Evolutionary conservation across 2,113 vertebrate genomes (phyloP).

Genomic region (Todiramphus chloris): DNA sequence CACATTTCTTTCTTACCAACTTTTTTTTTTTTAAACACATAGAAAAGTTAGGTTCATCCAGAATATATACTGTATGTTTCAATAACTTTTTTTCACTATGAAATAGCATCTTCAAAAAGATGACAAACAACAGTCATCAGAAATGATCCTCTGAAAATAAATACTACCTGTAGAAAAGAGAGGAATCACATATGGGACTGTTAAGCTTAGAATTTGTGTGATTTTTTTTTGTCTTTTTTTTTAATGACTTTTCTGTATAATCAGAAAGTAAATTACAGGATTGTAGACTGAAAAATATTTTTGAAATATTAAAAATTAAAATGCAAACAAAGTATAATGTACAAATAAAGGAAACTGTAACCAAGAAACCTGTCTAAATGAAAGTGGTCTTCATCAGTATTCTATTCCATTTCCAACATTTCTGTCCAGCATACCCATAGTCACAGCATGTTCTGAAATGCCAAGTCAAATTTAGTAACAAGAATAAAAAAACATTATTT

Average conservation of each 20-base stretch:
- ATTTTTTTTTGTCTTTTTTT: background rate
- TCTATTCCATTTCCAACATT: background rate
- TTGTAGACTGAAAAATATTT: background rate
- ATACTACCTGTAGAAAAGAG: background rate
- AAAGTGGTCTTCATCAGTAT: background rate
- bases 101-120: constrained; percentile 32
- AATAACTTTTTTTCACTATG: constrained; percentile 42
- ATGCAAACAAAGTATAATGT: background rate
- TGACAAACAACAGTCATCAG: constrained; percentile 1
- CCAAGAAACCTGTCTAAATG: background rate
- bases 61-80: constrained; percentile 16
- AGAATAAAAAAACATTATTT: background rate
- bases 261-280: background rate
- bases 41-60: background rate
- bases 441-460: constrained; percentile 11
- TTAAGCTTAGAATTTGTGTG: background rate
- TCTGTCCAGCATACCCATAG: background rate
- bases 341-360: background rate
- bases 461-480: background rate
- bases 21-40: background rate
- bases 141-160: constrained; percentile 18
- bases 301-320: background rate
- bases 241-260: background rate
- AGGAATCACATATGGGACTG: background rate
- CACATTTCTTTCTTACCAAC: background rate